Evolutionary conservation across 1,140 invertebrate genomes (phyloP), one percentile per base, ranked within the genome.

Genomic region (Argopecten irradians): DNA sequence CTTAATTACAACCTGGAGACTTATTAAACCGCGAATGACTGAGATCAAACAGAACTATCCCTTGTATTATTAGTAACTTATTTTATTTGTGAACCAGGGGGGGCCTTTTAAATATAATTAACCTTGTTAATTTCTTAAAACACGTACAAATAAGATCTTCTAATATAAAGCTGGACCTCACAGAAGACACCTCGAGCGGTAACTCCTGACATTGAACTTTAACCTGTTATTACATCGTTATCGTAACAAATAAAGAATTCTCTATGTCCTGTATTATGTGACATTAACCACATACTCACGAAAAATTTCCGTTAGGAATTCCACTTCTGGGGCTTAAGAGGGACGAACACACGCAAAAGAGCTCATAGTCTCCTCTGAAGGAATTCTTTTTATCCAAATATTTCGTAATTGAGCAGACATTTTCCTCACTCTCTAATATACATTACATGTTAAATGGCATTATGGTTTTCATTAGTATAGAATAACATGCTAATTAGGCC

Each of bases 301-400:
- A 71, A 71, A 71, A 3, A 28, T 71, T 71, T n/a, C 55, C 55
- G 55, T 71, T 71, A 28, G 22, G 8, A n/a, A 71, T 71, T 71
- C n/a, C n/a, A 71, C 55, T 28, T 28, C 5, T 71, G n/a, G 55
- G 55, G 55, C 55, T 71, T 28, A 71, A 16, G 22, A 71, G 55
- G 28, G 55, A 71, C 55, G 28, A 71, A 28, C 55, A 71, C 55
- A n/a, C 8, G 55, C 55, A 71, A 71, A 71, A 71, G 28, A 8
- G 55, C 16, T 71, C 55, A 71, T 71, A 28, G 55, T 71, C n/a
- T 71, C 55, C 22, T n/a, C 55, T 71, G 5, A n/a, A 71, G 55
- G 55, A 71, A 71, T 71, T 71, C 55, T 71, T 71, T 71, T 71
- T 71, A 71, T 28, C 55, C 55, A 71, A 71, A n/a, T 71, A 71